Evolutionary conservation across 2,113 vertebrate species (phyloP).

Genomic region (Scopus umbretta): DNA sequence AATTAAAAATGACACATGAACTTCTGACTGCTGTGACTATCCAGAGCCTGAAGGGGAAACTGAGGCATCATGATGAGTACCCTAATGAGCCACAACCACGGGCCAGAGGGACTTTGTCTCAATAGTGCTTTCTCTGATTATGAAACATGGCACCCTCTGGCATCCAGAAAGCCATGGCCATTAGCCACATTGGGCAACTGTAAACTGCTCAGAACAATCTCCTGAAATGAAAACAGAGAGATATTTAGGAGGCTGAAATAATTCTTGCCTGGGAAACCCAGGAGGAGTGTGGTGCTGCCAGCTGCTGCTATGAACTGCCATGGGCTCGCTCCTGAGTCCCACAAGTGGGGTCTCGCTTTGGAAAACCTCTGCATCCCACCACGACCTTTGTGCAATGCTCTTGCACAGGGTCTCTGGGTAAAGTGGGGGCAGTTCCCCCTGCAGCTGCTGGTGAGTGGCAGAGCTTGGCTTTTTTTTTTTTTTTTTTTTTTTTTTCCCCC

Average conservation of each 20-base stretch:
- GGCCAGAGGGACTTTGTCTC: neutral
- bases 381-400: neutral
- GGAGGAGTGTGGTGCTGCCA: neutral
- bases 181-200: neutral
- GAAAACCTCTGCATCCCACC: neutral
- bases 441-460: slow-evolving; percentile 22
- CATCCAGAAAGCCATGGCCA: neutral
- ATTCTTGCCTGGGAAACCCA: neutral
- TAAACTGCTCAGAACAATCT: neutral
- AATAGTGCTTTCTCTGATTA: neutral
- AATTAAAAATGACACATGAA: neutral
- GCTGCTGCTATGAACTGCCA: neutral
- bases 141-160: neutral
- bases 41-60: neutral
- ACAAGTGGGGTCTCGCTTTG: fast-evolving
- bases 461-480: neutral
- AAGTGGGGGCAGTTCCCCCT: neutral
- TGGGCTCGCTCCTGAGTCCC: fast-evolving
- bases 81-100: neutral
- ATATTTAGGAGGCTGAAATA: neutral
- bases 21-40: neutral
- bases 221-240: neutral
- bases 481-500: too few species aligned
- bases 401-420: neutral
- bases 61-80: neutral